A percentile compares a stretch with the other conserved stretches of the same genome.
Conservation (phyloP, 2,113 vertebrate genomes). For the Alligator sinensis region DNA sequence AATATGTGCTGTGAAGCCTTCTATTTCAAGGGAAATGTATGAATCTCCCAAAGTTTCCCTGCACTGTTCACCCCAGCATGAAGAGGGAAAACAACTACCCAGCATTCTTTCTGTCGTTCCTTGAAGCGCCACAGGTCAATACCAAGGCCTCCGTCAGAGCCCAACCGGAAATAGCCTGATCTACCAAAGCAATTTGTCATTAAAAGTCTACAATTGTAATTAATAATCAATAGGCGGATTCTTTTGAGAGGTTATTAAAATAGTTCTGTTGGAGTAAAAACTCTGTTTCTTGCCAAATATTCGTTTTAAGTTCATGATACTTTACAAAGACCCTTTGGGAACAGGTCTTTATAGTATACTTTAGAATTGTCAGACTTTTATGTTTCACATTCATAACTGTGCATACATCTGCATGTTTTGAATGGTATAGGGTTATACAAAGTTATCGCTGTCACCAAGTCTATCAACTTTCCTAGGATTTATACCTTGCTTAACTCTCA, state of each 20-base stretch:
- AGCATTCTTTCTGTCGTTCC: not conserved
- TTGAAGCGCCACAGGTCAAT: not conserved
- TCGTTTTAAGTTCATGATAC: not conserved
- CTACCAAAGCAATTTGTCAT: not conserved
- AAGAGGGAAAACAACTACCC: not conserved
- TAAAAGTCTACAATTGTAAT: not conserved
- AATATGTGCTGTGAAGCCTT: too few species aligned
- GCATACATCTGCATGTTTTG: not conserved
- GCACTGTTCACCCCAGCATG: not conserved
- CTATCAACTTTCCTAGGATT: constrained; percentile 8
- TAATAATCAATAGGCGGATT: not conserved
- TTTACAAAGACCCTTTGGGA: not conserved
- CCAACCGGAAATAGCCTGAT: not conserved
- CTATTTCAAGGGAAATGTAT: not conserved
- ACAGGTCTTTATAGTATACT: constrained; percentile 24
- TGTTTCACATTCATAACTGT: constrained; percentile 4
- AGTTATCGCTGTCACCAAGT: not conserved
- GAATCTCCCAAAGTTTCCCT: not conserved
- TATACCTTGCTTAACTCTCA: not conserved
- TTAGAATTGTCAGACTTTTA: constrained; percentile 31
- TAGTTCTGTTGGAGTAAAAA: not conserved
- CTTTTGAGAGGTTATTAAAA: constrained; percentile 38
- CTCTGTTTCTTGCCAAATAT: not conserved
- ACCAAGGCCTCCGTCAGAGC: rapidly evolving
- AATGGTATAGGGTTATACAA: not conserved